Evolutionary conservation across 2,113 vertebrate genomes (phyloP).

Genomic region (Bucco capensis): DNA sequence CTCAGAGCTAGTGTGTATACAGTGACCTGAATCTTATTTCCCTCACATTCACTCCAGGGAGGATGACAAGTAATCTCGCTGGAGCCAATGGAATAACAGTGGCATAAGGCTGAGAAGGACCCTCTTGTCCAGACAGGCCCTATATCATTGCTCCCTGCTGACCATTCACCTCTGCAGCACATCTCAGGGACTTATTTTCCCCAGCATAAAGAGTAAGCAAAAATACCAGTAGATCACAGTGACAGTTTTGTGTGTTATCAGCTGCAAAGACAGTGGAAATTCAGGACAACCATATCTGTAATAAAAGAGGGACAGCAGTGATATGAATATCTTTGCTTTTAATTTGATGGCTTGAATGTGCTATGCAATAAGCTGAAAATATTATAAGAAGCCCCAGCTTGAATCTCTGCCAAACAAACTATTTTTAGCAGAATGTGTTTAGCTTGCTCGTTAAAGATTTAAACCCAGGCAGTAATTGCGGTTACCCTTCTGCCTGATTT

Average conservation of each 20-base stretch:
- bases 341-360: neutral
- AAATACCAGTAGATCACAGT: neutral
- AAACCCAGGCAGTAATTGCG: slow-evolving; percentile 1
- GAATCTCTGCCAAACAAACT: neutral
- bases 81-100: neutral
- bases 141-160: neutral
- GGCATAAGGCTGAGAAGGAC: neutral
- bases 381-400: neutral
- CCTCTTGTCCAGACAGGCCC: neutral
- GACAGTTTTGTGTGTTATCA: neutral
- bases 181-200: neutral
- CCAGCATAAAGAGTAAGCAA: neutral
- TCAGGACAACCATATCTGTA: neutral
- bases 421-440: neutral
- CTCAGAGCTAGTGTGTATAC: neutral
- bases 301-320: neutral
- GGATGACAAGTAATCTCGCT: neutral
- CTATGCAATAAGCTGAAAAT: slow-evolving; percentile 11
- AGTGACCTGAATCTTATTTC: neutral
- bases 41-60: neutral
- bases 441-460: slow-evolving; percentile 5
- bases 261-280: slow-evolving; percentile 1
- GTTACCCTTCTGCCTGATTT: neutral
- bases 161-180: neutral
- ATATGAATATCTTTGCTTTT: neutral